These are phyloP conservation scores for Epirrita christyi DNA, from an alignment of 2,888 invertebrate genomes.

Conservation along the genomic window DNA sequence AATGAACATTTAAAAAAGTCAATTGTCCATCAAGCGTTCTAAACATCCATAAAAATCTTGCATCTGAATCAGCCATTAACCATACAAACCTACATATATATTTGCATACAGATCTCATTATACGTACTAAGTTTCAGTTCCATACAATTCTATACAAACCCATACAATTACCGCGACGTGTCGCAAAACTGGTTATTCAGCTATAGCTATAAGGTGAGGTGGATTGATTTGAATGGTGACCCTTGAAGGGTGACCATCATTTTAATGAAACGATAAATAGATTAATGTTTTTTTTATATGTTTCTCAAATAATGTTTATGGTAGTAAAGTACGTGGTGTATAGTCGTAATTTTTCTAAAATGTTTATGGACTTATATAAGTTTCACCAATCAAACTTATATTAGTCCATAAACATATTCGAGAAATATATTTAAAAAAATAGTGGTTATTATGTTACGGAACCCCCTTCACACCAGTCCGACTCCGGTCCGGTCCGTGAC, in stretches of 20 bases:
- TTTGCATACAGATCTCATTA: slow-evolving; percentile 23
- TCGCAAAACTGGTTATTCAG: slow-evolving; percentile 40
- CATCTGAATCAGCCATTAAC: slow-evolving; percentile 31
- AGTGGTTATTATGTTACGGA: no score
- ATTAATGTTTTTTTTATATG: no score
- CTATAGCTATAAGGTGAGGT: slow-evolving; percentile 33
- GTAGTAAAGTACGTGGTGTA: no score
- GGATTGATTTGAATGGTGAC: slow-evolving; percentile 34
- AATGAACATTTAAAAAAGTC: slow-evolving; percentile 32
- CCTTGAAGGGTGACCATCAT: slow-evolving; percentile 24
- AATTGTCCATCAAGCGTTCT: slow-evolving; percentile 33
- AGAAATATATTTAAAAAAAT: no score
- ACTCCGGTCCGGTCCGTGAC: no score
- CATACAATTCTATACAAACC: slow-evolving; percentile 26
- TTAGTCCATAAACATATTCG: no score
- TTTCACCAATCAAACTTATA: no score
- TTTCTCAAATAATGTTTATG: no score
- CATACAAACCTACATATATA: slow-evolving; percentile 26
- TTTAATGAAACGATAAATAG: background rate
- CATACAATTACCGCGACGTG: slow-evolving; percentile 39
- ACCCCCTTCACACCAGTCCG: no score
- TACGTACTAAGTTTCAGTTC: slow-evolving; percentile 18
- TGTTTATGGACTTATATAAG: no score
- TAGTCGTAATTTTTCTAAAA: no score
- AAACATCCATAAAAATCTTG: slow-evolving; percentile 31